Evolutionary conservation across 2,113 vertebrate species (phyloP).

Genomic region (Engystomops pustulosus): DNA sequence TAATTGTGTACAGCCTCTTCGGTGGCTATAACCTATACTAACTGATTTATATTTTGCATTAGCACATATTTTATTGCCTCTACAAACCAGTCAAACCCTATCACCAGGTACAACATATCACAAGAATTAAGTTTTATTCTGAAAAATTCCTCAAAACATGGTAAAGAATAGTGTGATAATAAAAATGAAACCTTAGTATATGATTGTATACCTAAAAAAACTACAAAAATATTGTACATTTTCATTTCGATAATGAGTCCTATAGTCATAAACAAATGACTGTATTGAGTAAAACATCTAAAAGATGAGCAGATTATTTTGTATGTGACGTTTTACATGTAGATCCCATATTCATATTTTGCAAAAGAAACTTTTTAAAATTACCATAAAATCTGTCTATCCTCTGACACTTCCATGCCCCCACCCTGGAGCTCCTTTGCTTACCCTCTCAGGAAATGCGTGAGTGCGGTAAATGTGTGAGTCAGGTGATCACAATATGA

Average conservation of each 20-base stretch:
- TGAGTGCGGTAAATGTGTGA: conserved; percentile 37
- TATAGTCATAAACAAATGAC: too few relatives aligned
- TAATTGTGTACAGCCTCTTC: too few relatives aligned
- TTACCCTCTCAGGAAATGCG: conserved; percentile 44
- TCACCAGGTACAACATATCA: neutral
- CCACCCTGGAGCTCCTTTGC: neutral
- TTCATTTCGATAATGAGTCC: neutral
- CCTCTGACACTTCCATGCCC: neutral
- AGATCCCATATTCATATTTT: neutral
- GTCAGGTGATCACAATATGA: conserved; percentile 45
- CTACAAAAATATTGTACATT: neutral
- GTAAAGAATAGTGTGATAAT: neutral
- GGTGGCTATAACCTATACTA: too few relatives aligned
- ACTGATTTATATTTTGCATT: too few relatives aligned
- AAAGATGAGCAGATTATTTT: neutral
- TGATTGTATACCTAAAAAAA: neutral
- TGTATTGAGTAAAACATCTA: neutral
- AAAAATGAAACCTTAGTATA: neutral
- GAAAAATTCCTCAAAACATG: conserved; percentile 1
- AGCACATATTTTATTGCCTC: too few relatives aligned
- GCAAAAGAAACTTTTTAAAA: neutral
- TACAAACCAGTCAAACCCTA: neutral
- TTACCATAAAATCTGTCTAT: neutral
- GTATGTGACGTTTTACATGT: neutral
- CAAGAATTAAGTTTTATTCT: neutral